Evolutionary conservation across 2,888 invertebrate genomes (phyloP), one percentile per base, ranked within the genome.

Genomic region (Rhagonycha fulva): DNA sequence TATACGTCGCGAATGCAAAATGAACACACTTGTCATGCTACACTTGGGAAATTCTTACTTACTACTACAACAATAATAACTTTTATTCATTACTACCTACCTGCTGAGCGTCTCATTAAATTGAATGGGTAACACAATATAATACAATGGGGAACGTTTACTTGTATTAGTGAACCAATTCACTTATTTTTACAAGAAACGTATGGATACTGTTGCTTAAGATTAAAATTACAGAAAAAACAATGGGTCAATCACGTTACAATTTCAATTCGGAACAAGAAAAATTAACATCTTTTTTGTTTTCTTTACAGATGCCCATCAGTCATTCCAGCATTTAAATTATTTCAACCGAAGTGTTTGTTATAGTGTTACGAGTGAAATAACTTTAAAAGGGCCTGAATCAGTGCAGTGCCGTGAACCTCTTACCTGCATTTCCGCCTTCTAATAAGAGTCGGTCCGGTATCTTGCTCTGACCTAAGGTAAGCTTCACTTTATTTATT

Each of bases 381-480:
- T 76, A 70, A 74, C 76, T 76, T 71, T 70, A 76, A 47, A 47
- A 74, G 76, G 78, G 76, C 76, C 70, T 72, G 72, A 73, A 71
- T 68, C 12, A 69, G 70, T 71, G 67, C 70, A 69, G 62, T 70
- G 74, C 72, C 77, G 78, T 78, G 76, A 72, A 77, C 76, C 75
- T 76, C 78, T 77, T 76, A 70, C 77, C 77, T 76, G 80, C 66
- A 77, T 78, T 81, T 82, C 81, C 81, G 80, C 79, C 79, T 80
- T 80, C 78, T 72, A 71, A 77, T 74, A 76, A 79, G 78, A 78
- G 74, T 76, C 73, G 75, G 69, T 72, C 78, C 74, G 78, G 75
- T 76, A 78, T 79, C 80, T 79, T 79, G 75, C 79, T 80, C 79
- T 79, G 78, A 82, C 78, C 79, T 81, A 81, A 83, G 83, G 83